Evolutionary conservation across 2,113 vertebrate genomes (phyloP), one percentile per base, ranked within the genome.

Genomic region (Hassar affinis): DNA sequence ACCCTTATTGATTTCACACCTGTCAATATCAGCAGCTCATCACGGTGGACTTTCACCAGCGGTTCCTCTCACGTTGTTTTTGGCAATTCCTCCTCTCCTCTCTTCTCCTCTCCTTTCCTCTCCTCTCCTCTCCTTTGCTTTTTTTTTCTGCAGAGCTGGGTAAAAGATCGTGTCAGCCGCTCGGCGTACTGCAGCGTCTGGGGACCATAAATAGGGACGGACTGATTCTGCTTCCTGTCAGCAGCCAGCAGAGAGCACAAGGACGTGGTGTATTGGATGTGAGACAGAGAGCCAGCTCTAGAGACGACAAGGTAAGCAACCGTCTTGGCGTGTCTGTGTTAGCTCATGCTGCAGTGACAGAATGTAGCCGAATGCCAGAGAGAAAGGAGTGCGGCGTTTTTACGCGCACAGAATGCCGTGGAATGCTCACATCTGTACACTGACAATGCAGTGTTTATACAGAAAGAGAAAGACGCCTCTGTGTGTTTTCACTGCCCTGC

Each of bases 201-300:
- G 86, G 88, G 92, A 93, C 89, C 86, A 92, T 93, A 92, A 93
- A 94, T 92, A 93, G 92, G 92, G 88, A 93, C 92, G 91, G 89
- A 92, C 91, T 90, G 91, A 90, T 86, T 89, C 84, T 88, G 90
- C 87, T 91, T 93, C 88, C 89, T 91, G 91, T 90, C 90, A 89
- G 88, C 89, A 42, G 68, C 71, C 81, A 91, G 86, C 81, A 88
- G 88, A n/a, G 64, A 85, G 78, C 77, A 74, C 84, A 54, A 79
- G 76, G 77, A 79, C 77, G 69, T 80, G 61, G 64, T 64, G 80
- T 74, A 78, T 77, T 85, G 78, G 64, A 78, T 78, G 27, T 75
- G 78, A 86, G 54, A 74, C 54, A 78, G 69, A 78, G 54, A 75
- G 33, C 59, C 66, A 75, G 47, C 85, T 71, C 42, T 20, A 57